Percentiles rank a stretch among this genome's conserved stretches.
Evolutionary conservation across 2,797 vertebrate species (phyloP).

Genomic region (Trachops cirrhosus): DNA sequence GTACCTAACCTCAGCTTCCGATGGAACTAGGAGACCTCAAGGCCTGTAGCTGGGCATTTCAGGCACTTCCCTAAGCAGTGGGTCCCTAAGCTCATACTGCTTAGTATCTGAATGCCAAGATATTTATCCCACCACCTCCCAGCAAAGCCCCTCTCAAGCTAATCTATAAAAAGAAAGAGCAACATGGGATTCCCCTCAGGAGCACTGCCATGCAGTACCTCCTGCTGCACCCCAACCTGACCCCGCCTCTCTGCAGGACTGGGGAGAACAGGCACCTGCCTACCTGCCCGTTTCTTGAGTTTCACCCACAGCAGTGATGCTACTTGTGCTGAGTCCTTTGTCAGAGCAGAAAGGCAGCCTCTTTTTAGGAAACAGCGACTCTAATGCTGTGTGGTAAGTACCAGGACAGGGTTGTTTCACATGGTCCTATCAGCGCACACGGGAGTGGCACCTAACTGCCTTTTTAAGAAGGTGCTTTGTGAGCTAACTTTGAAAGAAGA

Average conservation of each 20-base stretch:
- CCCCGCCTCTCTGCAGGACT: not conserved
- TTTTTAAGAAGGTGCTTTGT: not conserved
- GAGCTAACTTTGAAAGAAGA: not conserved
- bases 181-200: not conserved
- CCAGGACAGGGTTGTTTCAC: not conserved
- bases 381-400: not conserved
- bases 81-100: not conserved
- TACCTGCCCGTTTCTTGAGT: not conserved
- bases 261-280: not conserved
- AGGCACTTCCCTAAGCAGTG: not conserved
- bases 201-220: not conserved
- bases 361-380: not conserved
- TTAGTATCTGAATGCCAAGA: not conserved
- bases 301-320: not conserved
- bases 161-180: not conserved
- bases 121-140: not conserved
- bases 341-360: not conserved
- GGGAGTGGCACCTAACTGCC: not conserved
- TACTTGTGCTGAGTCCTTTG: not conserved
- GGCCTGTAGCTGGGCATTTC: not conserved
- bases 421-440: not conserved
- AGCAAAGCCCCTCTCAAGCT: not conserved
- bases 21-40: not conserved
- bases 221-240: not conserved
- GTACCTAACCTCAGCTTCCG: not conserved